phyloP scores from a whole-genome alignment of 30 jellyfish, hydroid and myxozoan genomes.

The Hydractinia echinata region DNA sequence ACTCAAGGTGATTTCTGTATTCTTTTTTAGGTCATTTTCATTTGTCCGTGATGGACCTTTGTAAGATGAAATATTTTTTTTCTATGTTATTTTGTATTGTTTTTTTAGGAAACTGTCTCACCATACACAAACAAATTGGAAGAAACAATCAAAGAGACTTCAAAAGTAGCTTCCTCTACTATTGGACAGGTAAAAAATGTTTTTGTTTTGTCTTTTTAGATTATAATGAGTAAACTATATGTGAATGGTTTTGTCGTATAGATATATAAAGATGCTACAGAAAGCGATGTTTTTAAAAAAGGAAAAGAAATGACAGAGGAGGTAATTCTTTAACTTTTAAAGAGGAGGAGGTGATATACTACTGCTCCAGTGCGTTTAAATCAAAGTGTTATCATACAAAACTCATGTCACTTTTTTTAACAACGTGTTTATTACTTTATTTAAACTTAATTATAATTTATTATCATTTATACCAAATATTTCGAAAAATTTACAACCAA shows the following conservation, averaged over 20 bases:
- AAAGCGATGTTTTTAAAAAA: conserved; percentile 68
- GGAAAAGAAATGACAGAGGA: conserved; percentile 67
- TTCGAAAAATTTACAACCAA: too few species aligned
- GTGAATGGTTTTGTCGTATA: background rate
- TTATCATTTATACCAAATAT: too few species aligned
- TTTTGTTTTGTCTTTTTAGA: background rate
- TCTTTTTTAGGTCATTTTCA: too few species aligned
- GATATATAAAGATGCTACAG: conserved; percentile 74
- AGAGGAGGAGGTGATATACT: too few species aligned
- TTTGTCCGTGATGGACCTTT: too few species aligned
- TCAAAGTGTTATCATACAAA: too few species aligned
- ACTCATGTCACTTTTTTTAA: too few species aligned
- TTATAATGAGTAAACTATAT: background rate
- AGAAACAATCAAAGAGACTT: conserved; percentile 47
- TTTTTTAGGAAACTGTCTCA: conserved; percentile 51
- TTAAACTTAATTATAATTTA: too few species aligned
- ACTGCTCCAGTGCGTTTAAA: too few species aligned
- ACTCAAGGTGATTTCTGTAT: conserved; percentile 43
- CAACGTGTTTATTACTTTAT: too few species aligned
- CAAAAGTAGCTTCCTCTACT: conserved; percentile 53
- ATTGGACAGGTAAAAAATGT: conserved; percentile 49
- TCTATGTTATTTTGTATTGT: background rate
- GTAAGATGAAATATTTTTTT: background rate
- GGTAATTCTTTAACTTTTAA: conserved; percentile 24
- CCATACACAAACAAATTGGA: conserved; percentile 54